These are phyloP conservation scores for Blomia tropicalis DNA, from an alignment of 2,888 invertebrate genomes.

Conservation along the genomic window DNA sequence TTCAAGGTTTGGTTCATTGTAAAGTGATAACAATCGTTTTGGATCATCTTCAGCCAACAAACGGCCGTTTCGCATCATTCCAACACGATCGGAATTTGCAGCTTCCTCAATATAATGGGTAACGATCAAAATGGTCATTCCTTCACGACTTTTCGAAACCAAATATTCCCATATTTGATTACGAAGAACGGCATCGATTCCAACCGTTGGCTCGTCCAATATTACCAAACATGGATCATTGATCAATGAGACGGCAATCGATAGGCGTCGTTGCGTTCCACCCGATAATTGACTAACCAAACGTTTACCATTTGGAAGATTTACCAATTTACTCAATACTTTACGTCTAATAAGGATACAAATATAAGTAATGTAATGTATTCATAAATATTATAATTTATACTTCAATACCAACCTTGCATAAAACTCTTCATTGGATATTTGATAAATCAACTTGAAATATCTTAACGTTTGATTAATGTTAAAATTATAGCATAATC, in stretches of 20 bases:
- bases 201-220: conserved; percentile 22
- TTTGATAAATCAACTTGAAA: conserved; percentile 18
- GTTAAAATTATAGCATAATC: conserved; percentile 16
- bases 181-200: conserved; percentile 13
- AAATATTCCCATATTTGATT: conserved; percentile 21
- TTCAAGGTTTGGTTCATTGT: conserved; percentile 14
- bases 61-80: conserved; percentile 23
- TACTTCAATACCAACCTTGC: conserved; percentile 8
- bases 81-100: conserved; percentile 19
- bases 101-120: conserved; percentile 27
- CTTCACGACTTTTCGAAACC: neutral
- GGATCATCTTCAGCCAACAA: conserved; percentile 22
- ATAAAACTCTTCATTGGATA: conserved; percentile 6
- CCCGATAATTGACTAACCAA: conserved; percentile 16
- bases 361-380: neutral
- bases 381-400: neutral
- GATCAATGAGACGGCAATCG: conserved; percentile 13
- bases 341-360: conserved; percentile 18
- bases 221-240: conserved; percentile 9
- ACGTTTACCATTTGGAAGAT: conserved; percentile 13
- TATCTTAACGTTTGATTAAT: conserved; percentile 19
- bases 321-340: neutral
- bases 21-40: conserved; percentile 2
- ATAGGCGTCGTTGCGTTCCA: conserved; percentile 17
- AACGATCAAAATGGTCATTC: conserved; percentile 20